Evolutionary conservation across 2,113 vertebrate species (phyloP).

Genomic region (Corythoichthys haematopterus): DNA sequence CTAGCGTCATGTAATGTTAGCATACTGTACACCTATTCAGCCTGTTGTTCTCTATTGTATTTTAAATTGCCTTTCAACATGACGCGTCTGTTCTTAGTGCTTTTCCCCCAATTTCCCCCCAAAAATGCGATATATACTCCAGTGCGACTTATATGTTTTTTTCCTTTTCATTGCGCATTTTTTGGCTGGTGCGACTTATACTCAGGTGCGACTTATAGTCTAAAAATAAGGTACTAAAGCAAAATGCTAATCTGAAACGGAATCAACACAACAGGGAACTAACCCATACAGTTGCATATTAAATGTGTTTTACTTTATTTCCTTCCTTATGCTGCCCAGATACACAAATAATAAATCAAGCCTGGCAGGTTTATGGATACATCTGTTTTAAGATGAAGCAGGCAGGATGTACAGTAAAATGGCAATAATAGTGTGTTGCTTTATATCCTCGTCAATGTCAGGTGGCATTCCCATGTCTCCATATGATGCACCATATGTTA

Average conservation of each 20-base stretch:
- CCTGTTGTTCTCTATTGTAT: too few relatives aligned
- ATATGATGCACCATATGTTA: slow-evolving; percentile 53
- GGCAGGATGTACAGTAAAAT: slow-evolving; percentile 14
- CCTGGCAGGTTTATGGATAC: slow-evolving; percentile 31
- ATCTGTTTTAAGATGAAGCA: slow-evolving; percentile 47
- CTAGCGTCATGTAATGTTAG: too few relatives aligned
- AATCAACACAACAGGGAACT: slow-evolving; percentile 22
- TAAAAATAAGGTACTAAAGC: neutral
- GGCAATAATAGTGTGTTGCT: slow-evolving; percentile 23
- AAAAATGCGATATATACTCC: too few relatives aligned
- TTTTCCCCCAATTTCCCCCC: too few relatives aligned
- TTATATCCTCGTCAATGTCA: slow-evolving; percentile 30
- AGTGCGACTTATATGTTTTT: too few relatives aligned
- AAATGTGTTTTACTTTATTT: slow-evolving; percentile 14
- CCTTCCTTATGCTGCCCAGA: slow-evolving; percentile 36
- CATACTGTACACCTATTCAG: too few relatives aligned
- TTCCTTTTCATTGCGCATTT: too few relatives aligned
- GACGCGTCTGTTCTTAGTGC: too few relatives aligned
- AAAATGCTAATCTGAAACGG: slow-evolving; percentile 20
- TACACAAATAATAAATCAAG: slow-evolving; percentile 34
- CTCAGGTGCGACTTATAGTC: too few relatives aligned
- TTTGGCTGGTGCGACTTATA: too few relatives aligned
- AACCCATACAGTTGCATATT: slow-evolving; percentile 20
- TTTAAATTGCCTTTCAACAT: too few relatives aligned
- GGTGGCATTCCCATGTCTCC: slow-evolving; percentile 41